phyloP scores from a whole-genome alignment of 2,113 vertebrate species.

The Ciconia stormi region DNA sequence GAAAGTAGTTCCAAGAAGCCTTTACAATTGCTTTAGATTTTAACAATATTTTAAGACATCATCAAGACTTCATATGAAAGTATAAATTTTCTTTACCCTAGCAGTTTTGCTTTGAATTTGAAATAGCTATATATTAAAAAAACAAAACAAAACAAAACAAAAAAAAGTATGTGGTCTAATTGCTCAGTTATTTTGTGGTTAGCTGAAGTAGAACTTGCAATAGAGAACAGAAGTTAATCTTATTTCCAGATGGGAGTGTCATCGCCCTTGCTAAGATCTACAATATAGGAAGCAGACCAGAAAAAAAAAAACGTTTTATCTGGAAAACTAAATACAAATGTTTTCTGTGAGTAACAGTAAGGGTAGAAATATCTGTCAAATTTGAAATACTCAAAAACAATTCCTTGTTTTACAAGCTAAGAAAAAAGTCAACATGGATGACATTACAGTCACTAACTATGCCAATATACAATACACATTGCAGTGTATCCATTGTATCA shows the following conservation, averaged over 20 bases:
- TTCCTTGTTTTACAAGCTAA: background rate
- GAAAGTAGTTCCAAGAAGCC: background rate
- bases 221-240: background rate
- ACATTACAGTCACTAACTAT: background rate
- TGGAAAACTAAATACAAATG: background rate
- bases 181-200: background rate
- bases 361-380: background rate
- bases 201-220: background rate
- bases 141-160: no score
- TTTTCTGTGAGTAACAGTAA: background rate
- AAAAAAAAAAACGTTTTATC: background rate
- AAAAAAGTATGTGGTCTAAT: background rate
- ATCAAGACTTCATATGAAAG: background rate
- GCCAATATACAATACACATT: background rate
- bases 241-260: background rate
- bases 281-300: background rate
- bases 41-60: background rate
- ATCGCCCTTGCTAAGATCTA: background rate
- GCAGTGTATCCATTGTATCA: background rate
- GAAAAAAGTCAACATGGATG: background rate
- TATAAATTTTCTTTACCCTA: background rate
- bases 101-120: background rate
- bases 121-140: background rate
- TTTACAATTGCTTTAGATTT: background rate
- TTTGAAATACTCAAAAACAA: background rate